Base-by-base conservation (phyloP, 2,797 vertebrate species). In the Chelmon rostratus region DNA sequence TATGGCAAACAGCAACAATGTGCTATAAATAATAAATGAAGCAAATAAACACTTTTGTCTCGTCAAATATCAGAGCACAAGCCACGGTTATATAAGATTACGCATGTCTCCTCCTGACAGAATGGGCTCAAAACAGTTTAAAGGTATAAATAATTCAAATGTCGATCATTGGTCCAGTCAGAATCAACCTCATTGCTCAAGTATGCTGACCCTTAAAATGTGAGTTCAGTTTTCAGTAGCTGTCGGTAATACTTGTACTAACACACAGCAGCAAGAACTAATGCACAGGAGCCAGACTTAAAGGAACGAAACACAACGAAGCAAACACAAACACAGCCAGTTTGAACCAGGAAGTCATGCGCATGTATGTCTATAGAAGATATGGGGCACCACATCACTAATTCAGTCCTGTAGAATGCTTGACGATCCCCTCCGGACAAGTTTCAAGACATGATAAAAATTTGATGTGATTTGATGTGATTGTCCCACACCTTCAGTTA, bases 21-120 rank as follows among this genome's bases (percentile, higher is more conserved):
- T 1, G 7, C 18, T 57, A 46, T 70, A 54, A 76, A 71, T 66
- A 66, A 61, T 53, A 58, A 21, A 54, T 33, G 11, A 68, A 56
- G 11, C 23, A 52, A 31, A 52, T 50, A 52, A 50, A 63, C 33
- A 66, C n/a, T 38, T 21, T 58, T 21, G 18, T 25, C 53, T 37
- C 5, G 21, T 33, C 35, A 52, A 50, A 58, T 57, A 46, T 33
- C 25, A n/a, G n/a, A 38, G 10, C 44, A 10, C 25, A 33, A 47
- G 11, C 42, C 3, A 2, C 23, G 40, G 13, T 44, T 16, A 53
- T 58, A 2, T 16, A 35, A n/a, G 15, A 57, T 11, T 58, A 38
- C 7, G 16, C 28, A 10, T n/a, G 46, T 38, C 6, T 12, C 31
- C 9, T 12, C 35, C 6, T 15, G 31, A 47, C 40, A 68, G 11